These are phyloP conservation scores for Drosophila tanythrix DNA, from an alignment of 2,888 invertebrate species.

Conservation along the genomic window DNA sequence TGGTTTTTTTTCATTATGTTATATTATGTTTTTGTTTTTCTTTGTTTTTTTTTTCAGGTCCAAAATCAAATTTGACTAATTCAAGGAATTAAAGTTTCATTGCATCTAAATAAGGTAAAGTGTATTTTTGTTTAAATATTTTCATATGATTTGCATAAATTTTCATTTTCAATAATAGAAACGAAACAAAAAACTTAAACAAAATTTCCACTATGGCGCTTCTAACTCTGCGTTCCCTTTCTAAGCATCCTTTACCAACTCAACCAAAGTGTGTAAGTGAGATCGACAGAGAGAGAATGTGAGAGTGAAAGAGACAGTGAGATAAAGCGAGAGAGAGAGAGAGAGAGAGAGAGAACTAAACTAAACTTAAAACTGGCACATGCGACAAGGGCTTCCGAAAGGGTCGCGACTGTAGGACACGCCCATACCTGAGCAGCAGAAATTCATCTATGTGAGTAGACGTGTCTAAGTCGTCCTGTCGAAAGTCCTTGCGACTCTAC, in stretches of 20 bases:
- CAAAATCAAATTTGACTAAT: conserved; percentile 84
- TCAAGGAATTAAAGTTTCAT: conserved; percentile 83
- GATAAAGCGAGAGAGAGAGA: conserved; percentile 26
- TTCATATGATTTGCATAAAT: conserved; percentile 72
- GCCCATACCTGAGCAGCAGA: conserved; percentile 78
- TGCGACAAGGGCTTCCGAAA: conserved; percentile 25
- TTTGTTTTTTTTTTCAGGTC: conserved; percentile 74
- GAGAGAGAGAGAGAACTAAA: conserved; percentile 47
- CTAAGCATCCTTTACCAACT: conserved; percentile 17
- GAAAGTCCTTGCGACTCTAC: conserved; percentile 16
- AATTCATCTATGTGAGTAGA: conserved; percentile 76
- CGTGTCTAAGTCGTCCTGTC: conserved; percentile 39
- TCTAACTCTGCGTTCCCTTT: conserved; percentile 29
- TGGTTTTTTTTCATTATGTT: conserved; percentile 35
- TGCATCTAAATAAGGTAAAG: conserved; percentile 79
- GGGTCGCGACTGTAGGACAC: conserved; percentile 37
- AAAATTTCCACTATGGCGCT: conserved; percentile 80
- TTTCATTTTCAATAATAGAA: conserved; percentile 75
- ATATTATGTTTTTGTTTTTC: conserved; percentile 22
- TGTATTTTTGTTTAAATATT: conserved; percentile 75
- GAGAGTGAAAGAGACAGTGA: conserved; percentile 2
- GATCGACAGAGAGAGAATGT: conserved; percentile 7
- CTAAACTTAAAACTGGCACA: conserved; percentile 51
- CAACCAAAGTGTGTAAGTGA: conserved; percentile 15
- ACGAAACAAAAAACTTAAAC: conserved; percentile 80